Percentiles rank a stretch among this genome's conserved stretches.
Evolutionary conservation across 1,140 invertebrate species (phyloP).

Genomic region (Reticulitermes speratus): DNA sequence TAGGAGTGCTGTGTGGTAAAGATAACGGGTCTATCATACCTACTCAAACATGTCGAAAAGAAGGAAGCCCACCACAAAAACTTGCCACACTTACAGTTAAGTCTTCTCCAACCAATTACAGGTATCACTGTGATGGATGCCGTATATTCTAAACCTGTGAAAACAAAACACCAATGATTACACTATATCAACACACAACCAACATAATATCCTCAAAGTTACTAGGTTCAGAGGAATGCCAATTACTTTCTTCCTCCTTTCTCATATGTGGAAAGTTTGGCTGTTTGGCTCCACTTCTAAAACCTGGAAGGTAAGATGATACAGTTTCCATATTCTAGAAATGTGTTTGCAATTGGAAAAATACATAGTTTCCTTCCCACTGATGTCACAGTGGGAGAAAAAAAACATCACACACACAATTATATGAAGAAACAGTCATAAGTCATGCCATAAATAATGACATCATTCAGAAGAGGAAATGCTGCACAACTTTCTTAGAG

Average conservation of each 20-base stretch:
- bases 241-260: neutral
- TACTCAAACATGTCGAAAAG: neutral
- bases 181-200: neutral
- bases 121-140: neutral
- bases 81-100: constrained; percentile 14
- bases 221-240: neutral
- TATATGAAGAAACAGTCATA: neutral
- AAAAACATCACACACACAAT: neutral
- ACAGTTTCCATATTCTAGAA: neutral
- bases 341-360: neutral
- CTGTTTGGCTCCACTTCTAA: neutral
- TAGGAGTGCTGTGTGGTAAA: neutral
- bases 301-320: neutral
- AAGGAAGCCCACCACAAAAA: constrained; percentile 18
- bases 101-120: neutral
- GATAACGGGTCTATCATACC: constrained; percentile 5
- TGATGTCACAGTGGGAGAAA: neutral
- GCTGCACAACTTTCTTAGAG: too few relatives aligned
- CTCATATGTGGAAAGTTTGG: neutral
- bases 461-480: too few relatives aligned
- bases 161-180: neutral
- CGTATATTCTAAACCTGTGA: neutral
- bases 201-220: neutral
- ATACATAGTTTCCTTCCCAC: neutral
- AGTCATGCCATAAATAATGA: neutral